These are phyloP conservation scores for Chloropsis hardwickii DNA, from an alignment of 2,113 vertebrate genomes.

Conservation along the genomic window DNA sequence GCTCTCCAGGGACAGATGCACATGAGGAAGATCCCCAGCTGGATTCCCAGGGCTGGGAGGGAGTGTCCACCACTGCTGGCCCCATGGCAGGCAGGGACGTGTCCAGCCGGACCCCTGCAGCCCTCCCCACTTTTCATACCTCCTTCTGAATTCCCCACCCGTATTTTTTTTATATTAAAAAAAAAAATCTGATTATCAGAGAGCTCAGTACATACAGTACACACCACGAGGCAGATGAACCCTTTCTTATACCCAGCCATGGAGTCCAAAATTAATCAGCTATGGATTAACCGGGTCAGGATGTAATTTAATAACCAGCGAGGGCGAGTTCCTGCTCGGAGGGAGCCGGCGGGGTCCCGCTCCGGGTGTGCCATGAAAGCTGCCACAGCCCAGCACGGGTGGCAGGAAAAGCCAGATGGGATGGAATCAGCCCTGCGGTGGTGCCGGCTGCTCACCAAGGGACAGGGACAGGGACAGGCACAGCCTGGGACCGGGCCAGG, in stretches of 20 bases:
- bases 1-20: not conserved
- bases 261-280: constrained; percentile 61
- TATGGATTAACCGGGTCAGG: constrained; percentile 60
- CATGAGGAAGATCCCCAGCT: not conserved
- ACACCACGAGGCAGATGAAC: constrained; percentile 4
- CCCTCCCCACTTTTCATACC: not conserved
- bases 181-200: constrained; percentile 26
- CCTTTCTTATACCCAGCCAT: constrained; percentile 20
- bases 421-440: not conserved
- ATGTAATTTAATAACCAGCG: constrained; percentile 54
- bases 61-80: not conserved
- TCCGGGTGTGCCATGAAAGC: not conserved
- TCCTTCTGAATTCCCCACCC: not conserved
- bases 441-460: not conserved
- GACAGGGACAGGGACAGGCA: not conserved
- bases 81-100: not conserved
- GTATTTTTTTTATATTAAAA: not conserved
- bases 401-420: not conserved
- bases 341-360: not conserved
- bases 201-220: not conserved
- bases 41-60: not conserved
- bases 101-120: not conserved
- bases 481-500: not conserved
- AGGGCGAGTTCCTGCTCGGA: not conserved
- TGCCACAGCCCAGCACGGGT: not conserved